phyloP scores from a whole-genome alignment of 1,140 invertebrate species.

The Brachionus asplanchnoidis region DNA sequence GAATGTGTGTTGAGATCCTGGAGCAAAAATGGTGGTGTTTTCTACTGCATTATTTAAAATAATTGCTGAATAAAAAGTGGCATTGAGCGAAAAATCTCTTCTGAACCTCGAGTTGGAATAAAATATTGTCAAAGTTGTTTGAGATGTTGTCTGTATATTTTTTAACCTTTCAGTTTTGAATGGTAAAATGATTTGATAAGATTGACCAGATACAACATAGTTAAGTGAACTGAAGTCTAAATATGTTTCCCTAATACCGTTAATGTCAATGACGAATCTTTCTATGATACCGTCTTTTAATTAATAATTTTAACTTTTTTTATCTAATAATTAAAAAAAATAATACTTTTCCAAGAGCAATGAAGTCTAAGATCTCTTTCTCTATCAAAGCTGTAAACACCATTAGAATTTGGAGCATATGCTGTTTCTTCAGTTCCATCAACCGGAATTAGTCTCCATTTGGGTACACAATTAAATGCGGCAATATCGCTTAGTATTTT shows the following conservation, averaged over 20 bases:
- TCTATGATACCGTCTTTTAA: not conserved
- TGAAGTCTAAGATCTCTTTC: constrained; percentile 24
- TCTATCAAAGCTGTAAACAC: not conserved
- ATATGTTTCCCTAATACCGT: not conserved
- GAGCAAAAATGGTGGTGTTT: not conserved
- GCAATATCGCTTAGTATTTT: not conserved
- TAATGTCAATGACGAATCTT: not conserved
- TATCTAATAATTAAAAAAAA: not conserved
- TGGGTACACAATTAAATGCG: not conserved
- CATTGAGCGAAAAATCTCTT: not conserved
- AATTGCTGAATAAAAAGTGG: not conserved
- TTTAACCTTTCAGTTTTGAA: not conserved
- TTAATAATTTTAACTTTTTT: not conserved
- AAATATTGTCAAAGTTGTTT: not conserved
- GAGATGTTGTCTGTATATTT: not conserved
- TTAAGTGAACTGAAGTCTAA: not conserved
- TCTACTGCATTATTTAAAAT: not conserved
- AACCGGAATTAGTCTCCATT: not conserved
- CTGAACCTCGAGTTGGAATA: constrained; percentile 7
- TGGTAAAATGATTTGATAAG: not conserved
- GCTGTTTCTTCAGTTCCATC: constrained; percentile 16
- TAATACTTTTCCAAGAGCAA: not conserved
- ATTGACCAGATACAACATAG: not conserved
- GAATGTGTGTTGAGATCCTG: not conserved
- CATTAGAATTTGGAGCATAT: not conserved